Base-by-base conservation (phyloP, 2,888 invertebrate genomes). In the Zhuqinia jingwanae region DNA sequence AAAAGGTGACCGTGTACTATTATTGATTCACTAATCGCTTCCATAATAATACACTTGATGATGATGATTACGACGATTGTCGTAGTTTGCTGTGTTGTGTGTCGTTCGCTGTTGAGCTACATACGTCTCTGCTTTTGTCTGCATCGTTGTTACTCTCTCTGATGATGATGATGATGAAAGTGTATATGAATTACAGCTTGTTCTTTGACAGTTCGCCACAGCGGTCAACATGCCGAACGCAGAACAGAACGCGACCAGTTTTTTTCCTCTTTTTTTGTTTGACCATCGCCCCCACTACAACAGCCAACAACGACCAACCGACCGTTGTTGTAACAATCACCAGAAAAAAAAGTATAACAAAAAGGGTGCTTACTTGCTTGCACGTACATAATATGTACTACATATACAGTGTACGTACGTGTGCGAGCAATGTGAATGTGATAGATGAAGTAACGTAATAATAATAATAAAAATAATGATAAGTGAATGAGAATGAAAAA, bases 1-100 rank as follows among this genome's bases (percentile, higher is more conserved):
- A n/a, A 11, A 75, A 75, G 78, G 50, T 70, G 70, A 70, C 58
- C 68, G 5, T 36, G 36, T 36, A 6, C 5, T 70, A 78, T 60
- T 79, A 85, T 85, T 85, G 85, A 85, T 79, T 85, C 45, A 60
- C 85, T 85, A 85, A 85, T 85, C 60, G 85, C 20, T 42, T 79
- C 68, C 84, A 60, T 36, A 36, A 36, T 36, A 36, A 3, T 36
- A 6, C 36, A 76, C 63, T 50, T 27, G 65, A 77, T 20, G 42
- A 20, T 45, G 60, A 58, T 70, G 17, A 53, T 17, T 13, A 63
- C 13, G 15, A 30, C 22, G 65, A 53, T 65, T 17, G 68, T 50
- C 47, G 36, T 27, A 30, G 20, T 50, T 78, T 63, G 36, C 8
- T 3, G 5, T 36, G 36, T 8, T 36, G 36, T 36, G 8, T 63